Evolutionary conservation across 2,888 invertebrate species (phyloP), one percentile per base, ranked within the genome.

Genomic region (Taenaris catops): DNA sequence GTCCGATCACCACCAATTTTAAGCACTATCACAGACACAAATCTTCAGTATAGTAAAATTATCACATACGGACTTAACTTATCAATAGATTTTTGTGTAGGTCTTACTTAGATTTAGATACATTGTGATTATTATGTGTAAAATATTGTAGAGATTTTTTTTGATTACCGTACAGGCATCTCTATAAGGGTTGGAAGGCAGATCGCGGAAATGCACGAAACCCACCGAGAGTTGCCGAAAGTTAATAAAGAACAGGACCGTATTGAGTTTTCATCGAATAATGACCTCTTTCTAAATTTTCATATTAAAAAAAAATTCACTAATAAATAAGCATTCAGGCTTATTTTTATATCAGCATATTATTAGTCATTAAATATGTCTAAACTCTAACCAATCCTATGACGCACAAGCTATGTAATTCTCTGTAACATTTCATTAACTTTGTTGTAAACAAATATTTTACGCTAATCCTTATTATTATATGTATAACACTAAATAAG

Each of bases 131-230:
- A 58, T 55, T 62, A 56, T 60, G 36, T 53, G 60, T 47, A 55
- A 67, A 68, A 68, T 63, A 54, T 59, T 63, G 61, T 71, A 78
- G 78, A 79, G 75, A 74, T 72, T 80, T 81, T n/a, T n/a, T 80
- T 26, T 16, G 61, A 54, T 63, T 59, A 63, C 58, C 55, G 59
- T 63, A 55, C 62, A 74, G 69, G 64, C 78, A 79, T 79, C 61
- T 63, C 63, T 63, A 58, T 63, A 63, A 70, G 84, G 83, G 81
- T 72, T 78, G 78, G 55, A 72, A 66, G 59, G 68, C 70, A 63
- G 67, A 55, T 60, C 54, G 57, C 83, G 84, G 74, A 84, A 80
- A 71, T 66, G 58, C 62, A 65, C 86, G 86, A 83, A 51, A 49
- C 38, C 28, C 43, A 42, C 69, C 84, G 84, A 84, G 45, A 46